Percentiles rank a stretch among this genome's conserved stretches.
phyloP scores from a whole-genome alignment of 1,140 invertebrate genomes.

The Andrena cerasifolii region DNA sequence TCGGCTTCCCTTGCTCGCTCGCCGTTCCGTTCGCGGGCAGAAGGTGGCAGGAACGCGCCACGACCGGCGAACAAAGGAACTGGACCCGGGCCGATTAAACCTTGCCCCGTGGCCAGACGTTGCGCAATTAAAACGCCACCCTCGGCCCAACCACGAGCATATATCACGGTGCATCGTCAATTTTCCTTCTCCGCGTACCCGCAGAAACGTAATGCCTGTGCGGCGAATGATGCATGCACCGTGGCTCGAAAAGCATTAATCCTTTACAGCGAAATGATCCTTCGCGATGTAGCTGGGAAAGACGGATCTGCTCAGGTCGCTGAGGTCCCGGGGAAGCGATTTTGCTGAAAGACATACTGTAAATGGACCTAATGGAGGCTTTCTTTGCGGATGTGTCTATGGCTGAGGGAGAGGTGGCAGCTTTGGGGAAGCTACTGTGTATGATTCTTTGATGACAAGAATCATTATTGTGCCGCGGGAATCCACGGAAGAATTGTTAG shows the following conservation, averaged over 20 bases:
- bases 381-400: no score
- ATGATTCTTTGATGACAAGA: no score
- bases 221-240: background rate
- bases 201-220: background rate
- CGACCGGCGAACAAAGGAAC: constrained; percentile 27
- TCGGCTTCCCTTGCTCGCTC: constrained; percentile 20
- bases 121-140: constrained; percentile 60
- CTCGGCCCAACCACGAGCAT: background rate
- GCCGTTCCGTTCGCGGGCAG: constrained; percentile 6
- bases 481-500: no score
- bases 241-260: background rate
- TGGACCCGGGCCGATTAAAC: constrained; percentile 45
- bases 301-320: background rate
- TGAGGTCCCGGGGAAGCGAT: background rate
- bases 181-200: background rate
- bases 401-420: no score
- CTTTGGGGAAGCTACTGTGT: no score
- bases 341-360: no score
- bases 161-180: background rate
- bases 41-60: constrained; percentile 19
- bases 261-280: background rate
- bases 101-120: constrained; percentile 39
- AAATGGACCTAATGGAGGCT: no score
- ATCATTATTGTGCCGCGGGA: no score
- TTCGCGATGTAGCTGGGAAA: background rate